Base-by-base conservation (phyloP, 2,113 vertebrate species). In the Toxotes jaculatrix region DNA sequence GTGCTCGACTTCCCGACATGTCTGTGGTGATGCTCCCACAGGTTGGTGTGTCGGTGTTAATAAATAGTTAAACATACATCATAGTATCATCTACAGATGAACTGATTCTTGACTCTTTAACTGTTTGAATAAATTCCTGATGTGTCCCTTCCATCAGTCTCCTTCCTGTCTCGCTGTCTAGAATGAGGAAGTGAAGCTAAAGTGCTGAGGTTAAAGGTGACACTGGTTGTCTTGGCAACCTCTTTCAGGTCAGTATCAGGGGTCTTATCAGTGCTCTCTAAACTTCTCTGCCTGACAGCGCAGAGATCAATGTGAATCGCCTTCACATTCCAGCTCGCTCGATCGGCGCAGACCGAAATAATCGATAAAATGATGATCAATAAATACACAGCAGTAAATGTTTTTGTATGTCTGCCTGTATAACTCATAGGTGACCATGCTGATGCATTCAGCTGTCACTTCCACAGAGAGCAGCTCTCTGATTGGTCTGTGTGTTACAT, bases 141-240 rank as follows among this genome's bases (percentile, higher is more conserved):
- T 62, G 56, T 36, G 55, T 68, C 27, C 85, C 75, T 71, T 10
- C 12, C 53, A 11, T 27, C 43, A 4, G 23, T 64, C 73, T 66
- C 31, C 47, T 21, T 17, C 31, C 57, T n/a, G 65, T 43, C 61
- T 16, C 3, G 4, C 42, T 34, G 47, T 34, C 16, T 7, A 71
- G 75, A 88, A 88, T 12, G 84, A 92, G 90, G 90, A 92, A 91
- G 89, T 86, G 53, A 49, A 77, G 84, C 83, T 56, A 77, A 74
- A 88, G 81, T 31, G 71, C 76, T 13, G 66, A 64, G 92, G 91
- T 92, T 47, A 92, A 92, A 92, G 90, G 91, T 89, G 82, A 88
- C 13, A 2, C 4, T 4, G 77, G 78, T 88, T 78, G 86, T 68
- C 84, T 77, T 23, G 77, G 83, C 32, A 79, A 82, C 83, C 66